phyloP scores from a whole-genome alignment of 2,888 invertebrate genomes.

The Tetragnatha montana region DNA sequence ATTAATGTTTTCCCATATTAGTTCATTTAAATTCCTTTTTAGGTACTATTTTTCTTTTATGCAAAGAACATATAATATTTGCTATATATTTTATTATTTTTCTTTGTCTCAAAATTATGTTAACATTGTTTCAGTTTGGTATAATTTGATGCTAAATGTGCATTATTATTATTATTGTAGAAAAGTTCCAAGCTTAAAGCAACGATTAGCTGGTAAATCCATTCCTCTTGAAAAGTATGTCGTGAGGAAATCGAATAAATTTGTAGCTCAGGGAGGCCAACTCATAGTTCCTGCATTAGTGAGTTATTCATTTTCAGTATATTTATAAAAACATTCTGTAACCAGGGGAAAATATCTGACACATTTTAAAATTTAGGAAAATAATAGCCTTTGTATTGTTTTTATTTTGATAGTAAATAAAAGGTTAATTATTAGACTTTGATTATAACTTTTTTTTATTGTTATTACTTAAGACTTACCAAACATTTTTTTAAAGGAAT shows the following conservation, averaged over 20 bases:
- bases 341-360: background rate
- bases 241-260: conserved; percentile 87
- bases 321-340: background rate
- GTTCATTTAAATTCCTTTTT: too few species aligned
- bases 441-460: too few species aligned
- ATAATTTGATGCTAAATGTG: background rate
- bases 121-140: background rate
- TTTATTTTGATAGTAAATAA: too few species aligned
- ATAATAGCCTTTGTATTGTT: too few species aligned
- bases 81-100: background rate
- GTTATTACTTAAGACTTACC: too few species aligned
- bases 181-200: conserved; percentile 87
- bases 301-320: conserved; percentile 71
- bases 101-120: background rate
- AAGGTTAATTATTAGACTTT: too few species aligned
- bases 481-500: too few species aligned
- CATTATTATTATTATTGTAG: conserved; percentile 77
- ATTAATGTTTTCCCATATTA: too few species aligned
- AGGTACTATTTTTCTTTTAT: too few species aligned
- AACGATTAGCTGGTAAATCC: conserved; percentile 95
- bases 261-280: conserved; percentile 83
- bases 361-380: too few species aligned
- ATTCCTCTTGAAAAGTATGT: conserved; percentile 98
- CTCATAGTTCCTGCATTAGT: conserved; percentile 87
- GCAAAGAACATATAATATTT: background rate